phyloP scores from a whole-genome alignment of 2,888 invertebrate species.

The Meloe dianella region DNA sequence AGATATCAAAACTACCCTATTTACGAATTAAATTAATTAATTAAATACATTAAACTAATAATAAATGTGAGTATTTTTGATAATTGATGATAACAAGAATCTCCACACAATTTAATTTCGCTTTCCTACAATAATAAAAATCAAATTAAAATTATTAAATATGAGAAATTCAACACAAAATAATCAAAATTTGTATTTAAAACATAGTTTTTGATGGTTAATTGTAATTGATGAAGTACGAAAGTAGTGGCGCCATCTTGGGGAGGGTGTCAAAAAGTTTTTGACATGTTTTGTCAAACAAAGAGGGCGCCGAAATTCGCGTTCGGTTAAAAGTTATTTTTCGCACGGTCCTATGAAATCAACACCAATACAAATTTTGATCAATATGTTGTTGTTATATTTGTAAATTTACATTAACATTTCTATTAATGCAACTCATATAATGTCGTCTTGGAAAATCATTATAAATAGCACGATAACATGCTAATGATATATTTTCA shows the following conservation, averaged over 20 bases:
- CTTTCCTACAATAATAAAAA: slow-evolving; percentile 71
- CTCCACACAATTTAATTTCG: slow-evolving; percentile 71
- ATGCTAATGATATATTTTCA: slow-evolving; percentile 59
- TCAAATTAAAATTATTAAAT: slow-evolving; percentile 22
- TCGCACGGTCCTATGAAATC: no score
- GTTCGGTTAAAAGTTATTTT: no score
- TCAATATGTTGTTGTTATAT: no score
- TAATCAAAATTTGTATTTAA: neutral
- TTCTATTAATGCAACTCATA: slow-evolving; percentile 76
- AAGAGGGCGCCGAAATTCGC: no score
- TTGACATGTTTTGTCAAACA: no score
- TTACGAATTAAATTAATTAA: neutral
- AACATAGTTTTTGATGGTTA: no score
- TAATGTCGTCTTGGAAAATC: slow-evolving; percentile 72
- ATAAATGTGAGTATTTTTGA: slow-evolving; percentile 2
- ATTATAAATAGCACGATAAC: slow-evolving; percentile 55
- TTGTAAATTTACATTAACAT: slow-evolving; percentile 78
- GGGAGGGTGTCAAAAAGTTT: no score
- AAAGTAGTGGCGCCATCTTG: no score
- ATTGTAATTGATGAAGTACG: no score
- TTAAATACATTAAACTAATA: neutral
- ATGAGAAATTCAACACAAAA: slow-evolving; percentile 5
- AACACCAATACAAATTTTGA: no score
- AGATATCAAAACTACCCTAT: slow-evolving; percentile 16
- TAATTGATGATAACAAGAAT: neutral